phyloP scores from a whole-genome alignment of 2,888 invertebrate genomes.

The Griposia aprilina region DNA sequence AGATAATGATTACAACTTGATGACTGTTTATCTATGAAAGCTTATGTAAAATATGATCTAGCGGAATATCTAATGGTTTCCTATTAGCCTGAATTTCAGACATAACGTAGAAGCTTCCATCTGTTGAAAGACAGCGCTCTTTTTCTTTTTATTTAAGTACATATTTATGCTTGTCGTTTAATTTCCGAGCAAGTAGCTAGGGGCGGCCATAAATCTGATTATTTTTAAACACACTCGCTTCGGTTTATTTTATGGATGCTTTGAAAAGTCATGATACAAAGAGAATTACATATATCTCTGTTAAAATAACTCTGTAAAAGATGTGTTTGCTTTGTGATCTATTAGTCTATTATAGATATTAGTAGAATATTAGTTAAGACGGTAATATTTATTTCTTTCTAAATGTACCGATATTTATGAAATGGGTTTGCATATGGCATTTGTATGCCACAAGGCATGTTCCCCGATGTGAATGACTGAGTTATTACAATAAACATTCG shows the following conservation, averaged over 20 bases:
- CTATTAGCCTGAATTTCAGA: conserved; percentile 28
- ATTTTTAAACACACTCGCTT: conserved; percentile 77
- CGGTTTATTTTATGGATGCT: conserved; percentile 74
- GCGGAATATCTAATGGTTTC: conserved; percentile 25
- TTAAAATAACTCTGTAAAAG: conserved; percentile 28
- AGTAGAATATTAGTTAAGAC: conserved; percentile 9
- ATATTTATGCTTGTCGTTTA: conserved; percentile 68
- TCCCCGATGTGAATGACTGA: conserved; percentile 17
- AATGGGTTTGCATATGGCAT: conserved; percentile 1
- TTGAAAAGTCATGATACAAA: conserved; percentile 64
- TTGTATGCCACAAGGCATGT: neutral
- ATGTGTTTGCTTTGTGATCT: conserved; percentile 30
- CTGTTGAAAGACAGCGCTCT: conserved; percentile 43
- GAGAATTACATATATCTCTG: conserved; percentile 48
- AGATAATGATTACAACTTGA: conserved; percentile 26
- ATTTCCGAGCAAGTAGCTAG: conserved; percentile 68
- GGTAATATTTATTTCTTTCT: neutral
- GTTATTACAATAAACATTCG: conserved; percentile 52
- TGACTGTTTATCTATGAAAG: conserved; percentile 14
- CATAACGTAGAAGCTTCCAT: conserved; percentile 30
- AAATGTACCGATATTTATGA: conserved; percentile 4
- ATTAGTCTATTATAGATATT: conserved; percentile 39
- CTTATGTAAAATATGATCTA: conserved; percentile 25
- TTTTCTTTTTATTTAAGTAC: conserved; percentile 60
- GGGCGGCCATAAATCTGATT: conserved; percentile 75